Base-by-base conservation (phyloP, 2,797 vertebrate genomes). In the Microtus obscurus region DNA sequence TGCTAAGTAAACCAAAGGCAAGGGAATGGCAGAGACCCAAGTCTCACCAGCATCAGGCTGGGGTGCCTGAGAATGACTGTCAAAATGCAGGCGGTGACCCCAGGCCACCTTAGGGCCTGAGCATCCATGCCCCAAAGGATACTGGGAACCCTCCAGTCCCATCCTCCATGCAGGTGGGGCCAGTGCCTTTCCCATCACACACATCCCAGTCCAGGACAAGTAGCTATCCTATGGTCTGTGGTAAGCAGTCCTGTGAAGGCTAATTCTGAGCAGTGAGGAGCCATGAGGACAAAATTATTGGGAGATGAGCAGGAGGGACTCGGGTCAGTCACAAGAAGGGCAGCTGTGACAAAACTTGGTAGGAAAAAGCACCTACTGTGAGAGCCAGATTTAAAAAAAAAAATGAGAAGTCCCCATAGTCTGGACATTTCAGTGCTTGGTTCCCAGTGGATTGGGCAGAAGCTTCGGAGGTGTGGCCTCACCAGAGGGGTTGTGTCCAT, bases 51-150 rank as follows among this genome's bases (percentile, higher is more conserved):
- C 5, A 6, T 43, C 10, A 7, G 31, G 71, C 19, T 40, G 0
- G 0, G 23, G 8, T 16, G 61, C n/a, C 74, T 48, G 17, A 63
- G 59, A 74, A 37, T 0, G 40, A 56, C 14, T 1, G 21, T 59
- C 5, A 31, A 21, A 31, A 4, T 0, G 27, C 51, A 82, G 69
- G 14, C 1, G 14, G 10, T 5, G 10, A 21, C 37, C 51, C 0
- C 53, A 1, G 27, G 74, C n/a, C 11, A 16, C 27, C 4, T 1
- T 0, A 8, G n/a, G 17, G 21, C 2, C 51, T 1, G 0, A 21
- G 21, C 0, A 1, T n/a, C 29, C 9, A 14, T 43, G 21, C 45
- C 48, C 37, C 25, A 19, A 0, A 9, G 14, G 23, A 51, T 14
- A 0, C 4, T 1, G 51, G 34, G 79, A 91, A 37, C 7, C 2